Percentiles rank a stretch among this genome's conserved stretches.
These are phyloP conservation scores for Pionites leucogaster DNA, from an alignment of 2,113 vertebrate genomes.

Conservation along the genomic window DNA sequence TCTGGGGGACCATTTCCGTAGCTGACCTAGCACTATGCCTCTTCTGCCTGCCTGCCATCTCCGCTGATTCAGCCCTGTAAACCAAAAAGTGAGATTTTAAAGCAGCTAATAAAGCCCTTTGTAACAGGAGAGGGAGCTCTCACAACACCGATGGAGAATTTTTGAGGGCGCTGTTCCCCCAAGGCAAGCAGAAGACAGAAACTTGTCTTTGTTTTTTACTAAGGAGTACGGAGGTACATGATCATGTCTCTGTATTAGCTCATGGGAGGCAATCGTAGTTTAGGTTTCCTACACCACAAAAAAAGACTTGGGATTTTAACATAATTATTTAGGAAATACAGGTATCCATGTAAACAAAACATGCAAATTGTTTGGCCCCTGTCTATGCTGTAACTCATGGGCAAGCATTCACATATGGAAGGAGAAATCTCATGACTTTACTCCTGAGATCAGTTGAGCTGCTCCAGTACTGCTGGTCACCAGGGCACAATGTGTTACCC, in stretches of 20 bases:
- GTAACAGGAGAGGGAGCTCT: constrained; percentile 58
- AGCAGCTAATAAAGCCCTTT: background rate
- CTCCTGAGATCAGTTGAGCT: background rate
- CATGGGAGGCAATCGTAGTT: background rate
- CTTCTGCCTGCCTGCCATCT: background rate
- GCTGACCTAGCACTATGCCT: background rate
- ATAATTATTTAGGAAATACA: background rate
- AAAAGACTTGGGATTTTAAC: background rate
- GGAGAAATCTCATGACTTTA: background rate
- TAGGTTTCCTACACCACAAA: background rate
- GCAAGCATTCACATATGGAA: background rate
- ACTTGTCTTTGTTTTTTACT: background rate
- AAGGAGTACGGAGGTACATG: background rate
- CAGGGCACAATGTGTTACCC: background rate
- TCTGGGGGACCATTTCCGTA: background rate
- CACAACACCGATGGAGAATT: background rate
- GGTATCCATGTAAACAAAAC: background rate
- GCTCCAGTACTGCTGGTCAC: background rate
- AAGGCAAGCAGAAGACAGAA: background rate
- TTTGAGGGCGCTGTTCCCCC: background rate
- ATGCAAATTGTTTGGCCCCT: background rate
- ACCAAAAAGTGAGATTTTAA: background rate
- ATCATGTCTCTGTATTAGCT: background rate
- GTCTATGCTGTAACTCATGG: background rate
- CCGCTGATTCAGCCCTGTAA: background rate